Conservation (phyloP, 2,888 invertebrate genomes). For the Volucella inflata region DNA sequence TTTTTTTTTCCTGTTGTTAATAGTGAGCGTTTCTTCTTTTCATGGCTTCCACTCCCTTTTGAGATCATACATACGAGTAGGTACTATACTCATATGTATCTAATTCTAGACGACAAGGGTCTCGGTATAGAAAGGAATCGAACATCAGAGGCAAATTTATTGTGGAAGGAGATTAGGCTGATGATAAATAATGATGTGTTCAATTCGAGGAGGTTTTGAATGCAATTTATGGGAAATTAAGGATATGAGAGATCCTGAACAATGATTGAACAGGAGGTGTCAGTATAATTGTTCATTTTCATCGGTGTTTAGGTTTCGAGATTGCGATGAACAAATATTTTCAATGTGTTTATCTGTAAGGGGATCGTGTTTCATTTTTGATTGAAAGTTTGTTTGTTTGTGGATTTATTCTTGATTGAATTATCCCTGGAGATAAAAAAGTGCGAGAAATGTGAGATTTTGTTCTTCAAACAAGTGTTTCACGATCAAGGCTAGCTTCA, state of each 20-base stretch:
- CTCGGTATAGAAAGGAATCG: slow-evolving; percentile 14
- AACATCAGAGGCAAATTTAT: slow-evolving; percentile 3
- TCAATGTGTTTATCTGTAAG: not conserved
- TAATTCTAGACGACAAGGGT: slow-evolving; percentile 8
- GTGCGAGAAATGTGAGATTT: no score
- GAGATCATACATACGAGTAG: not conserved
- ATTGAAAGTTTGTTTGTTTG: slow-evolving; percentile 1
- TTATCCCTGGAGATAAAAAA: no score
- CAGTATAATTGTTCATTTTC: slow-evolving; percentile 14
- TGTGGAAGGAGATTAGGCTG: slow-evolving; percentile 42
- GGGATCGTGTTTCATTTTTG: not conserved
- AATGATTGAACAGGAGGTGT: slow-evolving; percentile 33
- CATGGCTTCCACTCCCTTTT: slow-evolving; percentile 41
- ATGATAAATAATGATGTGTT: slow-evolving; percentile 45
- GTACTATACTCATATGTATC: no score
- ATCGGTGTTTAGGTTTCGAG: slow-evolving; percentile 10
- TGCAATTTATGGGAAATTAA: slow-evolving; percentile 28
- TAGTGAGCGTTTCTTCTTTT: slow-evolving; percentile 61
- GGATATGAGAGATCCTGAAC: slow-evolving; percentile 1
- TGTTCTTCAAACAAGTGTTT: no score
- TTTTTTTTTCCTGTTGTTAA: not conserved
- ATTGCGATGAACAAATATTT: slow-evolving; percentile 18
- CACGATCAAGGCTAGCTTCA: no score
- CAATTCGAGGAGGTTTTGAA: slow-evolving; percentile 14
- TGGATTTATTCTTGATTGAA: not conserved